A percentile compares a stretch with the other conserved stretches of the same genome.
phyloP scores from a whole-genome alignment of 2,797 vertebrate genomes.

The Paedocypris micromegethes region DNA sequence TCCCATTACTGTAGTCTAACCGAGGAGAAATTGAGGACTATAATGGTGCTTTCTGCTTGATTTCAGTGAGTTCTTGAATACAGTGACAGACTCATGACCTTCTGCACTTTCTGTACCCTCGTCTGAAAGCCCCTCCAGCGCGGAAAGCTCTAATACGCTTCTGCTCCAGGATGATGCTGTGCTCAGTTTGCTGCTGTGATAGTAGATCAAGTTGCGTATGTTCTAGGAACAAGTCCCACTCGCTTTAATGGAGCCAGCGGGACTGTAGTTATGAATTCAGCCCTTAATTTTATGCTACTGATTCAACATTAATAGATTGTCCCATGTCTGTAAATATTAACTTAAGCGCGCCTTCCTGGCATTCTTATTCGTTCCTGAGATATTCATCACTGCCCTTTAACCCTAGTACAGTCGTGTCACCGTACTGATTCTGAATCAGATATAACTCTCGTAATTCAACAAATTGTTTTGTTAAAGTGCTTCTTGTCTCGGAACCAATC shows the following conservation, averaged over 20 bases:
- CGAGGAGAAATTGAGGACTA: neutral
- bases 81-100: neutral
- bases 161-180: neutral
- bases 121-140: neutral
- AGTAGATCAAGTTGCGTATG: too few relatives aligned
- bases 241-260: too few relatives aligned
- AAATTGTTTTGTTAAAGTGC: too few relatives aligned
- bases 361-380: neutral
- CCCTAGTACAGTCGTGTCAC: neutral
- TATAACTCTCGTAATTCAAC: neutral
- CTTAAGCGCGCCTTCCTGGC: neutral
- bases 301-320: neutral
- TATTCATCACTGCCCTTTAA: conserved; percentile 7
- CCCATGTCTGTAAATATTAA: conserved; percentile 8
- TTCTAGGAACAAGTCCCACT: too few relatives aligned
- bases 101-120: conserved; percentile 13
- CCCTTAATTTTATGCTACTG: neutral
- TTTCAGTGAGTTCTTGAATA: conserved; percentile 5
- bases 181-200: too few relatives aligned
- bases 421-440: neutral
- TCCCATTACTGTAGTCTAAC: neutral
- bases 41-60: conserved; percentile 14
- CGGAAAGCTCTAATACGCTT: conserved; percentile 7
- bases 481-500: too few relatives aligned
- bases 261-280: too few relatives aligned